Evolutionary conservation across 2,888 invertebrate species (phyloP).

Genomic region (Buathra laborator): DNA sequence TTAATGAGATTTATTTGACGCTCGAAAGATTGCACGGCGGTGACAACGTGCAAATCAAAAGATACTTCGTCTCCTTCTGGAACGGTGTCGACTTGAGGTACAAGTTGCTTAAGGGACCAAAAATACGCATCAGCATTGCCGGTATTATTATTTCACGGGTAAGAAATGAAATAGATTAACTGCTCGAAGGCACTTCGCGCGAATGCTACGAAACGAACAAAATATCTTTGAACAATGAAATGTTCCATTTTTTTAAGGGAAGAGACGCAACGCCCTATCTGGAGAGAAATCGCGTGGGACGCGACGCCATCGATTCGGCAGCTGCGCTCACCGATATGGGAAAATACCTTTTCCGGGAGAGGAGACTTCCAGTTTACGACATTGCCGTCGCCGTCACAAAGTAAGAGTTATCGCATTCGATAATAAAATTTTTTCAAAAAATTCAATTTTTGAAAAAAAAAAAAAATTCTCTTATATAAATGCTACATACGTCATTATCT

Average conservation of each 20-base stretch:
- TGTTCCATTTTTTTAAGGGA: slow-evolving; percentile 87
- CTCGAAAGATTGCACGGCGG: slow-evolving; percentile 89
- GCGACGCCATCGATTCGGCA: slow-evolving; percentile 97
- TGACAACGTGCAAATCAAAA: slow-evolving; percentile 94
- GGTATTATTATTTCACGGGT: slow-evolving; percentile 98
- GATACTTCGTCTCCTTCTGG: slow-evolving; percentile 98
- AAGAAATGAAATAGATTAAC: slow-evolving; percentile 84
- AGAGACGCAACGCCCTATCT: slow-evolving; percentile 97
- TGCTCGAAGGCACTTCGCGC: background rate
- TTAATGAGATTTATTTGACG: slow-evolving; percentile 11
- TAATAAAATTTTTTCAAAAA: background rate
- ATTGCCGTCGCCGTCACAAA: slow-evolving; percentile 98
- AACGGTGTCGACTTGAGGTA: slow-evolving; percentile 97
- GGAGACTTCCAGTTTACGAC: slow-evolving; percentile 97
- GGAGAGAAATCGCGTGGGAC: slow-evolving; percentile 96
- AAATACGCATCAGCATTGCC: slow-evolving; percentile 96
- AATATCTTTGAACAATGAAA: slow-evolving; percentile 36
- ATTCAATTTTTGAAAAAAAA: slow-evolving; percentile 11
- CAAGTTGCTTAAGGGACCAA: slow-evolving; percentile 95
- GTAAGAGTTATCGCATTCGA: slow-evolving; percentile 88
- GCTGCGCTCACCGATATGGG: slow-evolving; percentile 98
- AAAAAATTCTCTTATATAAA: slow-evolving; percentile 1
- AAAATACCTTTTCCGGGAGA: slow-evolving; percentile 97
- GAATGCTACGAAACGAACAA: background rate
- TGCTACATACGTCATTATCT: background rate